Base-by-base conservation (phyloP, 1,140 invertebrate species). In the Drosophila persimilis region DNA sequence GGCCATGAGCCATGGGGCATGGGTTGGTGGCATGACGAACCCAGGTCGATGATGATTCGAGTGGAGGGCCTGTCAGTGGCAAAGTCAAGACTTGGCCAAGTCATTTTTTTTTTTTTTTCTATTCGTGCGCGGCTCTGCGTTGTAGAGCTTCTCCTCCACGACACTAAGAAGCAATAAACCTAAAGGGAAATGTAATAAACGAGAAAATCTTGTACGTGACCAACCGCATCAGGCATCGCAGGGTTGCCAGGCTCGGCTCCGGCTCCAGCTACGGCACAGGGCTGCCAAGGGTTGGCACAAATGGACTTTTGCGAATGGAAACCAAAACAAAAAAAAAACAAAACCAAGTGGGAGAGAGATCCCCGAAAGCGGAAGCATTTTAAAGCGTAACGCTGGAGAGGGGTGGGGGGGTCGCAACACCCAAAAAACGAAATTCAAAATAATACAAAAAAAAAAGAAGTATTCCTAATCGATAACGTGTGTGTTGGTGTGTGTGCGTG, bases 111-210 rank as follows among this genome's bases (percentile, higher is more conserved):
- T 29, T 6, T 31, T 35, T 41, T 29, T 6, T 31, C 20, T 6
- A 17, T 20, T 39, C 26, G 51, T 15, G 11, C 26, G 24, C 35
- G 11, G 46, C 46, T 26, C 22, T 55, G 17, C 24, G n/a, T 64
- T 74, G 80, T 60, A 77, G 77, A 86, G 77, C 73, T 80, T 80
- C 81, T 74, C 72, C 67, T 39, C 35, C 65, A 81, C 83, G 83
- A 86, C 83, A 86, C 83, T 86, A 88, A 88, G 83, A 89, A 90
- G 84, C 89, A 89, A 90, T 90, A 90, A 90, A 90, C 80, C 89
- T 80, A 86, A 89, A 90, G 89, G 85, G 89, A 90, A 90, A 90
- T 90, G 89, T 90, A 90, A 90, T 90, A 90, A 90, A 90, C 85
- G 89, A 90, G 89, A 80, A 90, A 90, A 90, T 90, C 89, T 90